Evolutionary conservation across 2,797 vertebrate genomes (phyloP).

Genomic region (Dicrostonyx torquatus): DNA sequence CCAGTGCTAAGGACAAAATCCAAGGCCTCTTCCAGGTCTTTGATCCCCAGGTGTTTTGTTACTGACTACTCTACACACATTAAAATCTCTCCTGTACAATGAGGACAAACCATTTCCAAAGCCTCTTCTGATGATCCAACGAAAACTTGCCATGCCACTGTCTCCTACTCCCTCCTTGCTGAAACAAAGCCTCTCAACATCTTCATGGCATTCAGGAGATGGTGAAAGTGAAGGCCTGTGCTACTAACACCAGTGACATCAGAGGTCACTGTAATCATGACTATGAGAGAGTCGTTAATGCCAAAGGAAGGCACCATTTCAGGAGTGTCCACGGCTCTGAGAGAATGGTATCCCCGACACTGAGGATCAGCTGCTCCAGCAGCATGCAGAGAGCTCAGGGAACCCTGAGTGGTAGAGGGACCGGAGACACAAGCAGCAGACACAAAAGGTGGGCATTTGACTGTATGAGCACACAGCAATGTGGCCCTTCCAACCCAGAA

Average conservation of each 20-base stretch:
- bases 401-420: background rate
- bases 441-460: background rate
- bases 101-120: background rate
- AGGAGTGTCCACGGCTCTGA: background rate
- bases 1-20: background rate
- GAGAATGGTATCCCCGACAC: fast-evolving
- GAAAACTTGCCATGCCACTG: background rate
- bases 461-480: too few species aligned
- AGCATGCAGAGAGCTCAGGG: background rate
- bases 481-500: background rate
- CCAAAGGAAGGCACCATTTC: background rate
- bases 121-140: background rate
- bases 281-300: background rate
- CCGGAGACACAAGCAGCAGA: background rate
- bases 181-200: background rate
- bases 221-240: background rate
- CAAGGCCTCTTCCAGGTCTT: background rate
- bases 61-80: background rate
- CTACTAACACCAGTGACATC: background rate
- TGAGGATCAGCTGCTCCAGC: background rate
- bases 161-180: background rate
- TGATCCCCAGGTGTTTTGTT: background rate
- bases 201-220: too few species aligned
- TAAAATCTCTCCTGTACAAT: conserved; percentile 13
- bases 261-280: background rate